Percentiles rank a stretch among this genome's conserved stretches.
These are phyloP conservation scores for Xerus inauris DNA, from an alignment of 2,113 vertebrate species.

Conservation along the genomic window DNA sequence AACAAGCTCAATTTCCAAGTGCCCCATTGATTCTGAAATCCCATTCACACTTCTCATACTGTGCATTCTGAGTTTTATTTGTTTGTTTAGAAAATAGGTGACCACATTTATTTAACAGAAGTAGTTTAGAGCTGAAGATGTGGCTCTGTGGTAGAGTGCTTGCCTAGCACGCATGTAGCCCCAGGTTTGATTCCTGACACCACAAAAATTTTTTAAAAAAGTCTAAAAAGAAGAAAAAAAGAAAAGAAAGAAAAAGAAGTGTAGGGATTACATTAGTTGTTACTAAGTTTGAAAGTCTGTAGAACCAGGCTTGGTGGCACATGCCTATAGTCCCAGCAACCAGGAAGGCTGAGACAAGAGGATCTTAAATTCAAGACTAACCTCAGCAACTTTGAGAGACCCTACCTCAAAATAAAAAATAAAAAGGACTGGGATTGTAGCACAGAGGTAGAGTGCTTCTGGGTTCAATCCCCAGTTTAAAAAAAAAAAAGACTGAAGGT, in stretches of 20 bases:
- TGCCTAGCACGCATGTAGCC: too few relatives aligned
- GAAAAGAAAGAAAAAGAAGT: not conserved
- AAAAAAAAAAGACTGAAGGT: not conserved
- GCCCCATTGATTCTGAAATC: not conserved
- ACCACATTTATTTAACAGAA: not conserved
- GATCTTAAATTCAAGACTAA: too few relatives aligned
- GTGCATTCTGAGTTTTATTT: not conserved
- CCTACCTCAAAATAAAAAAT: too few relatives aligned
- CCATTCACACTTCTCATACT: not conserved
- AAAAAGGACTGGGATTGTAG: too few relatives aligned
- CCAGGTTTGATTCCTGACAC: not conserved
- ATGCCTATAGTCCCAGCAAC: too few relatives aligned
- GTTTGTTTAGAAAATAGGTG: not conserved
- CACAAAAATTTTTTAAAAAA: too few relatives aligned
- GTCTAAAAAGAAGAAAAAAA: not conserved
- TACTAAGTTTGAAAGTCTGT: not conserved
- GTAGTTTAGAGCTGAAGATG: not conserved
- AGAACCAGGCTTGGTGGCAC: too few relatives aligned
- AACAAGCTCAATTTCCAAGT: conserved; percentile 4
- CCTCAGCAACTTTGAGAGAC: too few relatives aligned
- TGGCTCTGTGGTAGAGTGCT: not conserved
- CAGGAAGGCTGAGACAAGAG: too few relatives aligned
- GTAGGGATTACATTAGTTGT: not conserved
- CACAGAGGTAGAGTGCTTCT: too few relatives aligned
- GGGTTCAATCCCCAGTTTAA: too few relatives aligned